Evolutionary conservation across 2,113 vertebrate species (phyloP).

Genomic region (Bubo blakistoni): DNA sequence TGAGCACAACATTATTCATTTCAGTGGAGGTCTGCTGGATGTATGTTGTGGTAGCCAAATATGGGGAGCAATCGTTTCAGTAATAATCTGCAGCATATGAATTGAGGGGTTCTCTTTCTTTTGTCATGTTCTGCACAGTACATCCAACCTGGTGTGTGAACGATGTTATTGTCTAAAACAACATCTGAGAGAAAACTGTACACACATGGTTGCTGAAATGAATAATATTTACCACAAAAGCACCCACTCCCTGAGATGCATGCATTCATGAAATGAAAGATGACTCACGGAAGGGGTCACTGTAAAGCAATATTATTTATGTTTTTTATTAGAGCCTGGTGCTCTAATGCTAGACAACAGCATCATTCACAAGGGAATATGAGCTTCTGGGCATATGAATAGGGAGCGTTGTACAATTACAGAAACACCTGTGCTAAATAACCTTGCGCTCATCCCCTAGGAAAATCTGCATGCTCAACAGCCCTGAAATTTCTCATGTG

Average conservation of each 20-base stretch:
- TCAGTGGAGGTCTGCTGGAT: not conserved
- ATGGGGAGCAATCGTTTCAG: not conserved
- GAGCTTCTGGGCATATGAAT: conserved; percentile 24
- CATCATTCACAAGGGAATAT: conserved; percentile 22
- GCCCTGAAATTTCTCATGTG: not conserved
- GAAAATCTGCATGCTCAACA: conserved; percentile 48
- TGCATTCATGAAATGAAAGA: not conserved
- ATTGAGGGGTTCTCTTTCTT: not conserved
- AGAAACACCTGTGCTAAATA: conserved; percentile 53
- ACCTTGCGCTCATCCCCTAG: conserved; percentile 27
- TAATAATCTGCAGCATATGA: not conserved
- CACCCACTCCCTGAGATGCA: not conserved
- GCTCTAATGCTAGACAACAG: not conserved
- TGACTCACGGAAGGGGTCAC: conserved; percentile 12
- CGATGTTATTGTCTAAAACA: not conserved
- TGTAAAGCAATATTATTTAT: conserved; percentile 15
- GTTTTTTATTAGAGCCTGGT: conserved; percentile 1
- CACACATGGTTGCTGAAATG: not conserved
- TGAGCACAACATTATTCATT: not conserved
- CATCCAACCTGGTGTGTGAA: not conserved
- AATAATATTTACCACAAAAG: not conserved
- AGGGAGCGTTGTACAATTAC: conserved; percentile 22
- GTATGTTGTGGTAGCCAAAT: not conserved
- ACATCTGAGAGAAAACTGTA: not conserved
- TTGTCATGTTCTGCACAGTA: not conserved